Evolutionary conservation across 2,113 vertebrate genomes (phyloP).

Genomic region (Brevimyrus niger): DNA sequence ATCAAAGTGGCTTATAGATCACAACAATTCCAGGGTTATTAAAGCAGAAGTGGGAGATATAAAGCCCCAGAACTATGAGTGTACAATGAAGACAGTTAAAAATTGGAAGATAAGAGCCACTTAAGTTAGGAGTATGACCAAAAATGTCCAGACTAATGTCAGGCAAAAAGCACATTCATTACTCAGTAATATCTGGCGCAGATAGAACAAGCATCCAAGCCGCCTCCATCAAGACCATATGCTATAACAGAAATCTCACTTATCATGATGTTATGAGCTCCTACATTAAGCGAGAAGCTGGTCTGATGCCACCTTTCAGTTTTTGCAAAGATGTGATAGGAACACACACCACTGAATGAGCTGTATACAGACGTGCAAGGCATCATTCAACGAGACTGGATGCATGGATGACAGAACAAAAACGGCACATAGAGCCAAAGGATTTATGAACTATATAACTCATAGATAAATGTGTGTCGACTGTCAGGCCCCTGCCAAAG

Average conservation of each 20-base stretch:
- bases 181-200: neutral
- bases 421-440: neutral
- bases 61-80: neutral
- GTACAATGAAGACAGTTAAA: neutral
- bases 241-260: neutral
- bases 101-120: neutral
- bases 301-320: neutral
- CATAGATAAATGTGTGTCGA: neutral
- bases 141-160: neutral
- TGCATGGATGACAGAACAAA: neutral
- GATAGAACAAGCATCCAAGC: neutral
- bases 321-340: neutral
- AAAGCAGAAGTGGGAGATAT: neutral
- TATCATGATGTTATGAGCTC: neutral
- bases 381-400: neutral
- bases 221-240: neutral
- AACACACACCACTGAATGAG: neutral
- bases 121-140: neutral
- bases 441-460: conserved; percentile 2
- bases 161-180: neutral
- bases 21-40: neutral
- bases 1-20: neutral
- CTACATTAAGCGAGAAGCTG: neutral
- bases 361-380: neutral
- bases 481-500: neutral